Base-by-base conservation (phyloP, 2,797 vertebrate genomes). In the Bovichtus variegatus region DNA sequence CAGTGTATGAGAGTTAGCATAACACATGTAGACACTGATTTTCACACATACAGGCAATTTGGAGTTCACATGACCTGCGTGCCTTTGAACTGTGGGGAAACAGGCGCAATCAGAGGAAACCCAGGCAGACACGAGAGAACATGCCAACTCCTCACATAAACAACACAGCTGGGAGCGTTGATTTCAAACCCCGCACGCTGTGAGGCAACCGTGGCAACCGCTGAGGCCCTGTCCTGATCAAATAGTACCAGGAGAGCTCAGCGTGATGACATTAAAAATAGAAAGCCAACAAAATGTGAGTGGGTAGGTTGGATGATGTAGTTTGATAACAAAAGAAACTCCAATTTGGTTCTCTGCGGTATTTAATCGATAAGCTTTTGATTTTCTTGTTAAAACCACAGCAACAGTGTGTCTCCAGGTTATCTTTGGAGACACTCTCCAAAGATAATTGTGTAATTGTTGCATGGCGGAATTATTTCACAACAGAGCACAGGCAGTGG, bases 381-480 rank as follows among this genome's bases (percentile, higher is more conserved):
- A 15, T 60, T 76, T 60, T 51, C 34, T 53, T 34, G 4, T 59
- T 4, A 58, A 66, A 66, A 44, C 21, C 41, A 23, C 31, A 19
- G 47, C 55, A 46, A 18, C 13, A 51, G 27, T n/a, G 18, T 54
- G 21, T 47, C 38, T 58, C 57, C 2, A 31, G 31, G 7, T 50
- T 53, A 19, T 27, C 50, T 61, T 25, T 31, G 36, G 15, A 72
- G 49, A 71, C 27, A n/a, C 36, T 3, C 70, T 43, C 12, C n/a
- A n/a, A n/a, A n/a, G n/a, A n/a, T n/a, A n/a, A n/a, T n/a, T 36
- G 8, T 61, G 21, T 50, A 29, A 49, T 50, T 84, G 27, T 49
- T 59, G 8, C 13, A 60, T 51, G 12, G 31, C 12, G 72, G 18
- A 19, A 73, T 78, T 27, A 23, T 71, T 77, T 78, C 19, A 63